Percentiles rank a stretch among this genome's conserved stretches.
These are phyloP conservation scores for Gandaritis pyraliata DNA, from an alignment of 2,888 invertebrate species.

Conservation along the genomic window DNA sequence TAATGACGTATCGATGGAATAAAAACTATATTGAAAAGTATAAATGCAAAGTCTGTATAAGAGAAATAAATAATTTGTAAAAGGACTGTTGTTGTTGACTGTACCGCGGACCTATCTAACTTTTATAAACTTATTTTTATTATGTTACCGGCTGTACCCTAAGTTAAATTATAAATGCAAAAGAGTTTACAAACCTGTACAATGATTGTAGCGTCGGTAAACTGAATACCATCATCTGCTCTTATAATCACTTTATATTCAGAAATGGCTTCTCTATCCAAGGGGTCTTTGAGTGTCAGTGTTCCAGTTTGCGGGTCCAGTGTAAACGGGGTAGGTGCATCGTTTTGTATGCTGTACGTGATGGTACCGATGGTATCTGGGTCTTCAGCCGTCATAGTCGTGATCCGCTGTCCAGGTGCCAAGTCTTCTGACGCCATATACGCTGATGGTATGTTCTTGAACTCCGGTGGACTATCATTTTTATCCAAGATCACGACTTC, in stretches of 20 bases:
- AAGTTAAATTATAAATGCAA: conserved; percentile 17
- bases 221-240: conserved; percentile 95
- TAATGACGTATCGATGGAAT: too few species aligned
- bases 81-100: conserved; percentile 18
- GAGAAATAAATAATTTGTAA: neutral
- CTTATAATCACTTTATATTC: conserved; percentile 91
- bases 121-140: conserved; percentile 29
- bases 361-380: conserved; percentile 93
- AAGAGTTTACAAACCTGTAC: conserved; percentile 87
- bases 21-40: too few species aligned
- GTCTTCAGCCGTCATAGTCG: conserved; percentile 91
- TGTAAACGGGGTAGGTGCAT: conserved; percentile 87
- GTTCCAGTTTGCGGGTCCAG: conserved; percentile 89
- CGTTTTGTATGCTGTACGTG: conserved; percentile 88
- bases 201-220: conserved; percentile 90
- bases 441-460: conserved; percentile 89
- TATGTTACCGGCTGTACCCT: conserved; percentile 17
- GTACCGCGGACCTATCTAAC: conserved; percentile 37
- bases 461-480: conserved; percentile 97
- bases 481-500: conserved; percentile 93
- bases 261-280: conserved; percentile 93
- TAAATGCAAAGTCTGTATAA: too few species aligned
- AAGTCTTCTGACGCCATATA: conserved; percentile 94
- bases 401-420: conserved; percentile 91
- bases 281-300: conserved; percentile 89